A percentile compares a stretch with the other conserved stretches of the same genome.
These are phyloP conservation scores for Tinea semifulvella DNA, from an alignment of 2,888 invertebrate genomes.

Conservation along the genomic window DNA sequence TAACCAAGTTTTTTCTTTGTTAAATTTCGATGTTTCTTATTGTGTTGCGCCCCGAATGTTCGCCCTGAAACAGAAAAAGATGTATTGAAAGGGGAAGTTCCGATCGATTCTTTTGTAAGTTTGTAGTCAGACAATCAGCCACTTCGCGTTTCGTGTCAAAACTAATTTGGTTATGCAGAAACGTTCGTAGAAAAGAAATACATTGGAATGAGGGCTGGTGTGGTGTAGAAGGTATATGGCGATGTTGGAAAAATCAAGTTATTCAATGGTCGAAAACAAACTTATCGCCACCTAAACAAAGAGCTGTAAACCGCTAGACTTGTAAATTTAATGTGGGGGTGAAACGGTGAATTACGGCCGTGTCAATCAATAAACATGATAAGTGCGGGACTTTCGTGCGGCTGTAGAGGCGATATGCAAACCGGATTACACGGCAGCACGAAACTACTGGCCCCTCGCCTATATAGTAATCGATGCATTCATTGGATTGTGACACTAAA, in stretches of 20 bases:
- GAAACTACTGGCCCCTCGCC: slow-evolving; percentile 23
- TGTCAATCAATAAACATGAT: slow-evolving; percentile 68
- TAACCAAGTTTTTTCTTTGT: slow-evolving; percentile 28
- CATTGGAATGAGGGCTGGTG: slow-evolving; percentile 4
- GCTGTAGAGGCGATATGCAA: slow-evolving; percentile 47
- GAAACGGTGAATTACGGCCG: slow-evolving; percentile 58
- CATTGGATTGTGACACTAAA: slow-evolving; percentile 15
- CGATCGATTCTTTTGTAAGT: slow-evolving; percentile 52
- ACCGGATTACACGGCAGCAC: slow-evolving; percentile 53
- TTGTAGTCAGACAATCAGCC: slow-evolving; percentile 45
- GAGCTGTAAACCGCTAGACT: slow-evolving; percentile 43
- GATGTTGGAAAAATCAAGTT: slow-evolving; percentile 2
- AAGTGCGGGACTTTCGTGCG: slow-evolving; percentile 61
- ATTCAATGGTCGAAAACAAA: slow-evolving; percentile 31
- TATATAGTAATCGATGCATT: slow-evolving; percentile 18
- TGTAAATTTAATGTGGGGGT: slow-evolving; percentile 42
- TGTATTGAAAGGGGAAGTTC: slow-evolving; percentile 47
- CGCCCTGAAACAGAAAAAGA: slow-evolving; percentile 52
- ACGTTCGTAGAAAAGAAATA: slow-evolving; percentile 11
- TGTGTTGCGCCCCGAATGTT: slow-evolving; percentile 32
- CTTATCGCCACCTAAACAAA: slow-evolving; percentile 53
- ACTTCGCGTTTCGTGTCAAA: slow-evolving; percentile 58
- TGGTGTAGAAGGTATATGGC: slow-evolving; percentile 10
- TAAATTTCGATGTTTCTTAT: slow-evolving; percentile 34
- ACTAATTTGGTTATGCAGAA: slow-evolving; percentile 54